phyloP scores from a whole-genome alignment of 64 coral and sea anemone species.

The Platygyra sinensis region DNA sequence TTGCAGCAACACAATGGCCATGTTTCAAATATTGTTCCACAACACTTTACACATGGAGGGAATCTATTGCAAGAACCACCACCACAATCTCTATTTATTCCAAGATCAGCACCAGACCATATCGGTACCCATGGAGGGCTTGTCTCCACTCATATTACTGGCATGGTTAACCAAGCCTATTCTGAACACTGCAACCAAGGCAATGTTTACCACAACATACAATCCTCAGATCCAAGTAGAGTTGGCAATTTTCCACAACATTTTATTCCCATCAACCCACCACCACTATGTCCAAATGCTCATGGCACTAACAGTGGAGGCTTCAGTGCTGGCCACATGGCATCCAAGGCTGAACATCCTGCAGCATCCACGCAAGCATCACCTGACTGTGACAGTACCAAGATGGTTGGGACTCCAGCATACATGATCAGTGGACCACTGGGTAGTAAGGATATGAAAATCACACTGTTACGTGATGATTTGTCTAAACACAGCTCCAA shows the following conservation, averaged over 20 bases:
- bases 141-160: neutral
- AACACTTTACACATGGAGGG: slow-evolving; percentile 9
- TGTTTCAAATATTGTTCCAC: slow-evolving; percentile 11
- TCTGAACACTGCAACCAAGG: slow-evolving; percentile 21
- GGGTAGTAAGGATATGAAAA: slow-evolving; percentile 91
- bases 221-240: neutral
- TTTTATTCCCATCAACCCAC: slow-evolving; percentile 12
- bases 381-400: neutral
- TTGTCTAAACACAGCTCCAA: slow-evolving; percentile 93
- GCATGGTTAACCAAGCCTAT: neutral
- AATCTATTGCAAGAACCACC: slow-evolving; percentile 14
- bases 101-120: slow-evolving; percentile 33
- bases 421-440: slow-evolving; percentile 93
- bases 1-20: neutral
- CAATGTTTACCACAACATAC: slow-evolving; percentile 15
- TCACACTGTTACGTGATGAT: slow-evolving; percentile 82
- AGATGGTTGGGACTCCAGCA: slow-evolving; percentile 63
- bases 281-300: neutral
- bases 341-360: slow-evolving; percentile 14
- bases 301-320: neutral
- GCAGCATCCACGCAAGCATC: slow-evolving; percentile 6
- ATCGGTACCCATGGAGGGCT: neutral
- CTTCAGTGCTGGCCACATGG: neutral
- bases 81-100: slow-evolving; percentile 1
- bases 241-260: neutral